A percentile compares a stretch with the other conserved stretches of the same genome.
phyloP scores from a whole-genome alignment of 2,797 vertebrate species.

The Malurus splendens region DNA sequence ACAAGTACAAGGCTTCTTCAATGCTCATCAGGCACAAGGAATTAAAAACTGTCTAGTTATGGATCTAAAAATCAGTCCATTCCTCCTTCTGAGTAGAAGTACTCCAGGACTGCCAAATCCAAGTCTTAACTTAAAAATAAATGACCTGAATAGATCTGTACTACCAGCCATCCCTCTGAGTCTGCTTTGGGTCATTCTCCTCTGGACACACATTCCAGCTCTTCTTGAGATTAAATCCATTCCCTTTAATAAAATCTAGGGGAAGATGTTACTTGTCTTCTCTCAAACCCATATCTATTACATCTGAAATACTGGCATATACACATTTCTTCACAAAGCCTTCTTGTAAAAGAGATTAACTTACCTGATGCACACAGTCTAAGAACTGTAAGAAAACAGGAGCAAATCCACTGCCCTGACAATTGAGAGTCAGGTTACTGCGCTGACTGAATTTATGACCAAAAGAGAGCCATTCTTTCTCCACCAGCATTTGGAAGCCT shows the following conservation, averaged over 20 bases:
- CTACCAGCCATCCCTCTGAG: neutral
- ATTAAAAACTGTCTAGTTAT: neutral
- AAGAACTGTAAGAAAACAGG: slow-evolving; percentile 96
- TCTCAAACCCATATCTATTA: neutral
- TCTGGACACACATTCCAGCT: neutral
- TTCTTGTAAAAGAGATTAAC: neutral
- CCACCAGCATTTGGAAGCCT: slow-evolving; percentile 92
- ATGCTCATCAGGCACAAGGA: neutral
- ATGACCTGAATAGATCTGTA: neutral
- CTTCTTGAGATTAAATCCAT: neutral
- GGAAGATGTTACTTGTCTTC: neutral
- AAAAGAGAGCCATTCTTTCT: slow-evolving; percentile 98
- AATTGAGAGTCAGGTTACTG: slow-evolving; percentile 86
- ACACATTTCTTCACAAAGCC: neutral
- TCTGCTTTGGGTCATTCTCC: neutral
- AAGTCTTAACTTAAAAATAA: neutral
- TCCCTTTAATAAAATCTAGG: neutral
- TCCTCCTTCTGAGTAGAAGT: neutral
- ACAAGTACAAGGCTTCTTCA: neutral
- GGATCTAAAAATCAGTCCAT: neutral
- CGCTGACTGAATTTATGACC: slow-evolving; percentile 96
- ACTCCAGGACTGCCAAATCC: neutral
- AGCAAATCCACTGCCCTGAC: slow-evolving; percentile 91
- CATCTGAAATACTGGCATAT: neutral
- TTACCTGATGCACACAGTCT: slow-evolving; percentile 96